phyloP scores from a whole-genome alignment of 37 sponge, comb jelly and placozoan genomes.

The Geodia barretti region DNA sequence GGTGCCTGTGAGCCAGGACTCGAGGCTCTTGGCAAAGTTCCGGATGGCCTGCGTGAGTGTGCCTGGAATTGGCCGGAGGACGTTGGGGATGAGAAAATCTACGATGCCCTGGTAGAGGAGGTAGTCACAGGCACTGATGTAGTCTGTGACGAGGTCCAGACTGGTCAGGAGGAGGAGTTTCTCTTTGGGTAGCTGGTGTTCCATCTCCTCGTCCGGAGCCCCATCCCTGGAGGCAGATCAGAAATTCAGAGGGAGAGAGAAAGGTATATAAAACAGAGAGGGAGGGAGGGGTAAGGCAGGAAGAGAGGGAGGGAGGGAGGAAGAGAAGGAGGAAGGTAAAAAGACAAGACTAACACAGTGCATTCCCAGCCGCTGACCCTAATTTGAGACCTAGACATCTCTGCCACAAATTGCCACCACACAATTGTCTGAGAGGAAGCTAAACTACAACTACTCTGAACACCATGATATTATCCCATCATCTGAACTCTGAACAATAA shows the following conservation, averaged over 20 bases:
- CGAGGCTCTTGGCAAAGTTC: slow-evolving; percentile 98
- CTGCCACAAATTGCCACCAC: too few relatives aligned
- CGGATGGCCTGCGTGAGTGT: slow-evolving; percentile 95
- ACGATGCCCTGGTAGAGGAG: slow-evolving; percentile 95
- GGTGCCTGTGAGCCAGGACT: slow-evolving; percentile 71
- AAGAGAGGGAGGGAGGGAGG: slow-evolving; percentile 30
- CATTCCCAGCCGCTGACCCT: too few relatives aligned
- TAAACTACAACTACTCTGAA: too few relatives aligned
- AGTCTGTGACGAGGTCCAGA: slow-evolving; percentile 59
- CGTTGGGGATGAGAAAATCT: slow-evolving; percentile 90
- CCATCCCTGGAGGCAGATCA: not conserved
- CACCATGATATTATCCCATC: too few relatives aligned
- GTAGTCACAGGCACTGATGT: slow-evolving; percentile 86
- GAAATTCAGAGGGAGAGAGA: not conserved
- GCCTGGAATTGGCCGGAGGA: slow-evolving; percentile 94
- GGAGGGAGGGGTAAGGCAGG: not conserved
- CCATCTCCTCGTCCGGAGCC: slow-evolving; percentile 46
- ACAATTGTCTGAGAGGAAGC: too few relatives aligned
- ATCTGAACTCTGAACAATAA: too few relatives aligned
- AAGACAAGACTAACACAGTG: too few relatives aligned
- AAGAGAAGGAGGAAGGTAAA: not conserved
- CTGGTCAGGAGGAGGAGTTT: slow-evolving; percentile 73
- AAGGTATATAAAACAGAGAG: not conserved
- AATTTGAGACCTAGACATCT: too few relatives aligned
- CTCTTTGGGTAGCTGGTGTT: slow-evolving; percentile 59